phyloP scores from a whole-genome alignment of 1,140 invertebrate genomes.

The Achroia grisella region DNA sequence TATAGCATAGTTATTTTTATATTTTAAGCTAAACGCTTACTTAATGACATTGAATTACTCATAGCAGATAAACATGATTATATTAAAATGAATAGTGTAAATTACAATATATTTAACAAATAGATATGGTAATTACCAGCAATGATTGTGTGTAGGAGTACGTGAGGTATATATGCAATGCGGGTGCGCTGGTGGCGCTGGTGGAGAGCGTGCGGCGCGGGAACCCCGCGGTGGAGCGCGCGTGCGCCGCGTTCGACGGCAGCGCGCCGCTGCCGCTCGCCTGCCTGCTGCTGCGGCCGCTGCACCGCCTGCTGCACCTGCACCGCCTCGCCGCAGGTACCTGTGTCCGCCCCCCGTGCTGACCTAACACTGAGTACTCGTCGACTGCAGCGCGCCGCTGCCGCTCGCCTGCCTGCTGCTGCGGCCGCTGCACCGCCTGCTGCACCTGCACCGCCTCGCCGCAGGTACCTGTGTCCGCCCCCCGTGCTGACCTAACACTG shows the following conservation, averaged over 20 bases:
- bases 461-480: constrained; percentile 69
- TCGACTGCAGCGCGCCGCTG: constrained; percentile 67
- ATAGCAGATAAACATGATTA: no score
- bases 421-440: constrained; percentile 90
- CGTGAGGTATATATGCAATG: constrained; percentile 27
- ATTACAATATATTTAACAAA: no score
- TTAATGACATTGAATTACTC: no score
- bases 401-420: constrained; percentile 91
- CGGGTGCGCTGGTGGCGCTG: constrained; percentile 38
- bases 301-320: constrained; percentile 92
- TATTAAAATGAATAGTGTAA: no score
- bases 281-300: constrained; percentile 90
- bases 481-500: constrained; percentile 43
- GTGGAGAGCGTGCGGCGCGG: constrained; percentile 48
- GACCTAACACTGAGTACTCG: constrained; percentile 65
- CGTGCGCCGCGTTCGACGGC: constrained; percentile 33
- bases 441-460: constrained; percentile 90
- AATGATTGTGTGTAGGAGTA: constrained; percentile 30
- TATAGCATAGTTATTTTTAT: no score
- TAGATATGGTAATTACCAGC: no score
- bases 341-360: no score
- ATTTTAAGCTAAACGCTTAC: no score
- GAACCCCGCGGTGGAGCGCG: constrained; percentile 20
- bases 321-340: constrained; percentile 84
- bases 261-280: constrained; percentile 82